phyloP scores from a whole-genome alignment of 2,888 invertebrate genomes.

The Leptopilina syphax region DNA sequence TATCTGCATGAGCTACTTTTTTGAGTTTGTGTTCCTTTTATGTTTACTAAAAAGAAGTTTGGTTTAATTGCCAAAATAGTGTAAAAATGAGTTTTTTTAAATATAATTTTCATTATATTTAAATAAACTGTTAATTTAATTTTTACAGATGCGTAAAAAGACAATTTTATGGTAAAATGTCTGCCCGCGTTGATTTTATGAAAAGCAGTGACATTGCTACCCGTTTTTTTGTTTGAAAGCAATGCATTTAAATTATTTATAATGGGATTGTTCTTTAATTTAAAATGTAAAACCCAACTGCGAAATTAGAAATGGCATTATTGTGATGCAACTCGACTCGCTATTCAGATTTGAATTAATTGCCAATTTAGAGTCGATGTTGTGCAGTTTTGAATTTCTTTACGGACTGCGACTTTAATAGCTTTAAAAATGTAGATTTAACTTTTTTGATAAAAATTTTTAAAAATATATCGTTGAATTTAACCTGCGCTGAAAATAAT shows the following conservation, averaged over 20 bases:
- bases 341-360: conserved; percentile 24
- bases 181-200: conserved; percentile 10
- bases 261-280: conserved; percentile 65
- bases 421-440: not conserved
- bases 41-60: not conserved
- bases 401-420: not conserved
- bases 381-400: conserved; percentile 33
- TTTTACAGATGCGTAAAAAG: not conserved
- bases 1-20: conserved; percentile 15
- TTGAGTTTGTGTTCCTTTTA: not conserved
- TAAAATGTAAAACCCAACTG: conserved; percentile 58
- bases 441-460: not conserved
- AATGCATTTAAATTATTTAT: conserved; percentile 69
- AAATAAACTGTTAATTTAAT: not conserved
- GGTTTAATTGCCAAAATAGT: too few species aligned
- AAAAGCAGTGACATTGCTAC: conserved; percentile 41
- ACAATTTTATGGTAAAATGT: not conserved
- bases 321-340: conserved; percentile 37
- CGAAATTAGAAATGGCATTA: conserved; percentile 28
- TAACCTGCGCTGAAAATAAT: not conserved
- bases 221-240: conserved; percentile 54
- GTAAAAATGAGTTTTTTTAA: too few species aligned
- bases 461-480: not conserved
- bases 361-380: conserved; percentile 31
- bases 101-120: too few species aligned